Evolutionary conservation across 2,888 invertebrate genomes (phyloP).

Genomic region (Tipula vernalis): DNA sequence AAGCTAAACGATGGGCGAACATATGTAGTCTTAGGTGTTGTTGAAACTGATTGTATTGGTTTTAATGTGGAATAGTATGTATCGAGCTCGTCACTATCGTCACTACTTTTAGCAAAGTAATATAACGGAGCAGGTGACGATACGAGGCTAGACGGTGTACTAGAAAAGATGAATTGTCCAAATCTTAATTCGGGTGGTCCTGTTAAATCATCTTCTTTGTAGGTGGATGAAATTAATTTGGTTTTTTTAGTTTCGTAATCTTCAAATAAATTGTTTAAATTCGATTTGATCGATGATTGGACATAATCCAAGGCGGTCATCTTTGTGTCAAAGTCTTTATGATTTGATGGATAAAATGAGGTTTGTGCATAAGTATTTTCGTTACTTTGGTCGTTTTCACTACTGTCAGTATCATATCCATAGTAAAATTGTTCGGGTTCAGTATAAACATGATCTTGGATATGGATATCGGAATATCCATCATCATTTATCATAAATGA

Average conservation of each 20-base stretch:
- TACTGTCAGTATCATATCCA: not conserved
- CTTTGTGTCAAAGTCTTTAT: not conserved
- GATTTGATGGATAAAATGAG: not conserved
- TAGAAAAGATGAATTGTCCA: not conserved
- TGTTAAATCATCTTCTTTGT: not conserved
- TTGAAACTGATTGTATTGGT: not conserved
- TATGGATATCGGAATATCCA: not conserved
- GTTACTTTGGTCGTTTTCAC: not conserved
- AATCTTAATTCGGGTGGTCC: not conserved
- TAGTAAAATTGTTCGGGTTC: not conserved
- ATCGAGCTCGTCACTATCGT: not conserved
- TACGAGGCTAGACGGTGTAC: not conserved
- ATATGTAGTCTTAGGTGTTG: not conserved
- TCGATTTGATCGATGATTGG: slow-evolving; percentile 1
- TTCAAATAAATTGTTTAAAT: not conserved
- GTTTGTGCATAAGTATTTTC: not conserved
- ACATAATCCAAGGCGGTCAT: not conserved
- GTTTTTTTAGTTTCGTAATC: not conserved
- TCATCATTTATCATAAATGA: not conserved
- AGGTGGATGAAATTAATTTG: not conserved
- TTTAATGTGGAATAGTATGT: not conserved
- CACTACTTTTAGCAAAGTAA: not conserved
- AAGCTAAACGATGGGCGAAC: not conserved
- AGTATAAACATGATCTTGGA: not conserved
- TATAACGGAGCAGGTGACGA: not conserved